Percentiles rank a stretch among this genome's conserved stretches.
Conservation (phyloP, 2,888 invertebrate genomes). For the Tipula lateralis region DNA sequence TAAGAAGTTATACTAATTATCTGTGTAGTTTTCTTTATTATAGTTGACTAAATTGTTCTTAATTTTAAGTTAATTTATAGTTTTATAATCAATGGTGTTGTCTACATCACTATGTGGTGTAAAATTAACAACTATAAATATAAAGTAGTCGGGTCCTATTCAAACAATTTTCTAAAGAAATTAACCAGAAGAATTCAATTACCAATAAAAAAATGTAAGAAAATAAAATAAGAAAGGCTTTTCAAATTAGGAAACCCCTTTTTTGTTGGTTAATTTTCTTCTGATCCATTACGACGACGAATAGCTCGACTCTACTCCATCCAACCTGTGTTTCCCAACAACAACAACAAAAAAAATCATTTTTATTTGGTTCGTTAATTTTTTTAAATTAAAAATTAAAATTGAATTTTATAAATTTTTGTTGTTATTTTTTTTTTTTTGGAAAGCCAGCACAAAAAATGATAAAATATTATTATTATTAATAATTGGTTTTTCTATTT, state of each 20-base stretch:
- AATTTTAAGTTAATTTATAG: background rate
- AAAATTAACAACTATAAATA: background rate
- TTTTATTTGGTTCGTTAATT: conserved; percentile 24
- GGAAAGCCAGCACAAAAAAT: background rate
- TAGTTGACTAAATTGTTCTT: conserved; percentile 3
- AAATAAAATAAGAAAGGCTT: background rate
- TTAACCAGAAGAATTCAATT: conserved; percentile 19
- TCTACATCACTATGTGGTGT: background rate
- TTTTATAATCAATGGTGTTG: background rate
- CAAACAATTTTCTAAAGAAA: background rate
- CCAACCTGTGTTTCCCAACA: background rate
- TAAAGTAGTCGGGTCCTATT: background rate
- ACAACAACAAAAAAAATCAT: background rate
- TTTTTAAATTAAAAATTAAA: conserved; percentile 24
- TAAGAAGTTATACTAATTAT: background rate
- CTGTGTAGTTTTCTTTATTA: background rate
- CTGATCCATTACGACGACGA: conserved; percentile 5
- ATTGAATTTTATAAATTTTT: background rate
- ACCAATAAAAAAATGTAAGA: background rate
- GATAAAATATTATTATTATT: background rate
- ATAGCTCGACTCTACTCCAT: background rate
- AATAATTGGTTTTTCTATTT: conserved; percentile 7
- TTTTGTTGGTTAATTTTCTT: background rate
- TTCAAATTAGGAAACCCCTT: background rate
- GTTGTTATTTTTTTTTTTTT: background rate